phyloP scores from a whole-genome alignment of 2,113 vertebrate genomes.

The Campylomormyrus numenius region DNA sequence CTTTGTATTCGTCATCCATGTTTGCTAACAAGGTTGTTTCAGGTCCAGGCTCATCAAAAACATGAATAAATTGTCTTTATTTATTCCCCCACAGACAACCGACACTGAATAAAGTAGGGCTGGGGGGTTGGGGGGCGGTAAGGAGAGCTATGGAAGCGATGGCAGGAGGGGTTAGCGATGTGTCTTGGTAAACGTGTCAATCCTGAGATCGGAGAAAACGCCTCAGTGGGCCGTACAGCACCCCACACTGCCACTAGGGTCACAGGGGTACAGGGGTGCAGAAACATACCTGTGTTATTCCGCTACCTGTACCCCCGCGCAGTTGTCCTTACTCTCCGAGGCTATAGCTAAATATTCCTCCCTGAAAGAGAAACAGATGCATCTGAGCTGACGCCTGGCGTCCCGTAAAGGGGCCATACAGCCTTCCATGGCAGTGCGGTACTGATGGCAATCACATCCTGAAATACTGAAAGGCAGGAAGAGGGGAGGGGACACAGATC shows the following conservation, averaged over 20 bases:
- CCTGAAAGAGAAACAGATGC: slow-evolving; percentile 47
- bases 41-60: not conserved
- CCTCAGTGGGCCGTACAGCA: not conserved
- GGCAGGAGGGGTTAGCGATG: not conserved
- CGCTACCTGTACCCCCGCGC: slow-evolving; percentile 65
- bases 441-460: not conserved
- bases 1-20: not conserved
- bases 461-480: not conserved
- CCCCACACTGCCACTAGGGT: not conserved
- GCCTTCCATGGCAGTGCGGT: not conserved
- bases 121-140: not conserved
- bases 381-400: not conserved
- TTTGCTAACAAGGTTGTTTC: not conserved
- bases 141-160: not conserved
- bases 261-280: not conserved
- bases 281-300: slow-evolving; percentile 61
- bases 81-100: not conserved
- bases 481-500: not conserved
- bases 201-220: not conserved
- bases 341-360: slow-evolving; percentile 83
- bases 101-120: not conserved
- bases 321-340: slow-evolving; percentile 79
- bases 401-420: not conserved
- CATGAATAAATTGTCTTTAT: not conserved
- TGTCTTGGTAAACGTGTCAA: not conserved